A percentile compares a stretch with the other conserved stretches of the same genome.
Conservation (phyloP, 1,140 invertebrate genomes). For the Aphidius gifuensis region DNA sequence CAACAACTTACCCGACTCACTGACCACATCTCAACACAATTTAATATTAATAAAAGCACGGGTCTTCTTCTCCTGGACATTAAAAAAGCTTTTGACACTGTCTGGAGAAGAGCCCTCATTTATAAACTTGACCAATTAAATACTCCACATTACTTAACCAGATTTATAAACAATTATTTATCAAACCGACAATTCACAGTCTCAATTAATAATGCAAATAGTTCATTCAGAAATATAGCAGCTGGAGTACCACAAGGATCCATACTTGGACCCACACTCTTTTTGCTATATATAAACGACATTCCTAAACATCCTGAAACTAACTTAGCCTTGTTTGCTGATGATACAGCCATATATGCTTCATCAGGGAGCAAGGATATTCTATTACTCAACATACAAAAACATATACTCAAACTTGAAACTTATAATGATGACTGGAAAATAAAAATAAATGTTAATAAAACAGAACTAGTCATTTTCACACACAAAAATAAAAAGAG, state of each 20-base stretch:
- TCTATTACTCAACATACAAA: conserved; percentile 17
- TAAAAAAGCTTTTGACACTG: conserved; percentile 38
- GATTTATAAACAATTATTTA: conserved; percentile 27
- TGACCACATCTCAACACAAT: conserved; percentile 29
- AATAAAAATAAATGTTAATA: conserved; percentile 23
- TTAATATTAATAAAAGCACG: conserved; percentile 30
- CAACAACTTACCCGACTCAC: conserved; percentile 36
- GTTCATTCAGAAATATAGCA: conserved; percentile 18
- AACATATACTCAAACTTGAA: conserved; percentile 24
- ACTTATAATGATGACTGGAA: conserved; percentile 29
- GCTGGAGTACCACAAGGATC: conserved; percentile 35
- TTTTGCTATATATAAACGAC: conserved; percentile 22
- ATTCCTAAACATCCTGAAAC: conserved; percentile 11
- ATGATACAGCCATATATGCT: conserved; percentile 21
- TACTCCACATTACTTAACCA: conserved; percentile 24
- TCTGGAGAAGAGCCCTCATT: conserved; percentile 38
- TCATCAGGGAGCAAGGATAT: conserved; percentile 10
- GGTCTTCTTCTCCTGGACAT: conserved; percentile 35
- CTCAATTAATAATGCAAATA: conserved; percentile 4
- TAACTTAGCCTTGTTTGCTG: conserved; percentile 21
- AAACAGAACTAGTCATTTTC: conserved; percentile 24
- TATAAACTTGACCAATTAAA: conserved; percentile 30
- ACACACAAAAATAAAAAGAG: conserved; percentile 11
- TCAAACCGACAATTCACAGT: conserved; percentile 28
- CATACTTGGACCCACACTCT: conserved; percentile 19